These are phyloP conservation scores for Formica selysi DNA, from an alignment of 1,140 invertebrate species.

Conservation along the genomic window DNA sequence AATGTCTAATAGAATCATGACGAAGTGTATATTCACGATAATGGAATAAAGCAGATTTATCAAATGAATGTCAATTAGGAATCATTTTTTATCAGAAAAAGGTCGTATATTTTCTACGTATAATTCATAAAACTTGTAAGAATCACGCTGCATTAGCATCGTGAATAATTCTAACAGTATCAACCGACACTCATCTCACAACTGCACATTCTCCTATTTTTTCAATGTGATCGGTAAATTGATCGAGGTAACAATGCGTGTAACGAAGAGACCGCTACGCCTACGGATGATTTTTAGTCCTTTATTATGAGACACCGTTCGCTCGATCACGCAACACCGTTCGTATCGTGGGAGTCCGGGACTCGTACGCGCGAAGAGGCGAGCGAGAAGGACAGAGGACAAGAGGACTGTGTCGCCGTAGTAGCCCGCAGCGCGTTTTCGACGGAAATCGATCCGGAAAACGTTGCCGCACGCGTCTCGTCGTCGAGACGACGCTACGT, in stretches of 20 bases:
- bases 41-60: too few relatives aligned
- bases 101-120: too few relatives aligned
- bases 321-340: constrained; percentile 70
- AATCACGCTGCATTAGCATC: too few relatives aligned
- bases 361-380: constrained; percentile 59
- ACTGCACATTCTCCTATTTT: background rate
- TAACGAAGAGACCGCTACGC: constrained; percentile 53
- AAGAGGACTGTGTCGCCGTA: constrained; percentile 17
- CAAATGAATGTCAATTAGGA: too few relatives aligned
- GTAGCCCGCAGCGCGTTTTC: constrained; percentile 69
- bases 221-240: constrained; percentile 57
- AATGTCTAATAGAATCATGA: too few relatives aligned
- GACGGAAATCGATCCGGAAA: constrained; percentile 74
- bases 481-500: constrained; percentile 71
- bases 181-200: too few relatives aligned
- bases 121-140: too few relatives aligned
- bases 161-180: too few relatives aligned
- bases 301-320: constrained; percentile 65
- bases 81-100: too few relatives aligned
- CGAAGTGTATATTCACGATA: too few relatives aligned
- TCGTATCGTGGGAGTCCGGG: constrained; percentile 69
- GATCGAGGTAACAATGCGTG: constrained; percentile 41
- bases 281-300: constrained; percentile 68
- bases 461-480: constrained; percentile 50
- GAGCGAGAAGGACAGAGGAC: background rate